Percentiles rank a stretch among this genome's conserved stretches.
phyloP scores from a whole-genome alignment of 1,140 invertebrate genomes.

The Rhopalosiphum maidis region DNA sequence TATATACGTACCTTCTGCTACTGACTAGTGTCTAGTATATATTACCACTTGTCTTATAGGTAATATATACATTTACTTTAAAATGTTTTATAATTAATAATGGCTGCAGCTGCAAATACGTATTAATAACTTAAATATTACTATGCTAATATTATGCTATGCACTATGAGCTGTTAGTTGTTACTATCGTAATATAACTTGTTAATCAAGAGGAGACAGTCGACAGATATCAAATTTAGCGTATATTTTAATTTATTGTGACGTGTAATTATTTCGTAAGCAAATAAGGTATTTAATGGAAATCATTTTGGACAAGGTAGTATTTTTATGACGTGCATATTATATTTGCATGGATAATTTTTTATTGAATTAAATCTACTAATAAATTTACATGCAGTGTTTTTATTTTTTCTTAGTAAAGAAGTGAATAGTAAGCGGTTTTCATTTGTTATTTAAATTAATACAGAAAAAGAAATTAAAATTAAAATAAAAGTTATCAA shows the following conservation, averaged over 20 bases:
- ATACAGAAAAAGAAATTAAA: background rate
- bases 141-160: constrained; percentile 4
- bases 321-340: background rate
- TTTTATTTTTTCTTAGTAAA: background rate
- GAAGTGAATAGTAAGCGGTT: too few species aligned
- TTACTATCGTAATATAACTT: background rate
- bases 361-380: background rate
- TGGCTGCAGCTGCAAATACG: background rate
- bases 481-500: background rate
- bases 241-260: background rate
- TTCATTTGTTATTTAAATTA: background rate
- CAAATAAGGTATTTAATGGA: background rate
- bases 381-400: background rate
- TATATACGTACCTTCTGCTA: background rate
- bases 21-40: too few species aligned
- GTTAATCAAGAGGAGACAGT: background rate
- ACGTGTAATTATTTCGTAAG: background rate
- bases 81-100: background rate
- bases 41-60: too few species aligned
- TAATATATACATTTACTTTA: background rate
- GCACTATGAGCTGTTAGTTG: background rate
- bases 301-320: background rate
- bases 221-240: background rate
- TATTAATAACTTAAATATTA: background rate
- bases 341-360: background rate